Base-by-base conservation (phyloP, 2,797 vertebrate genomes). In the Alca torda region DNA sequence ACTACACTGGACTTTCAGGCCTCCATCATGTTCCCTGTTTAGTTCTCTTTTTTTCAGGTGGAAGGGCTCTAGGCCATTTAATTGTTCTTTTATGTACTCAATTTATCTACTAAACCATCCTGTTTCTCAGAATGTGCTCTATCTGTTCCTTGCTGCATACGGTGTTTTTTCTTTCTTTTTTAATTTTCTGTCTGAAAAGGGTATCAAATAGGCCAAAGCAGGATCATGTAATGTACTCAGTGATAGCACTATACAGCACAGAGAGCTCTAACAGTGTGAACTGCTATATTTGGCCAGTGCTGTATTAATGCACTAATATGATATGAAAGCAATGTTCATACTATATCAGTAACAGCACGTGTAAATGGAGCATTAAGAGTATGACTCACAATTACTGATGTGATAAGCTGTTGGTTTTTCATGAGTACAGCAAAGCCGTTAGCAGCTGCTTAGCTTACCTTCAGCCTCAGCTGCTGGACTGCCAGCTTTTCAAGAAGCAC, bases 391-490 rank as follows among this genome's bases (percentile, higher is more conserved):
- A 35, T 56, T 65, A 65, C 31, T 77, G 51, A 64, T 88, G 73
- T 45, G 56, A 80, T 87, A 92, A 87, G 26, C 48, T 77, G 50
- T 54, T 86, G 85, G 73, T 75, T 96, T 93, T 91, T 87, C 45
- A 85, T 57, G 48, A 81, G 33, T 78, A 70, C 59, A 92, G 67
- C 48, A 95, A 94, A 91, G 26, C 37, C 77, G 11, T 86, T 84
- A 65, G 73, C 82, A 88, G 63, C 87, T 96, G 69, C 53, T 88
- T 53, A 45, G 63, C 14, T 89, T 93, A 56, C 30, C 73, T 81
- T 84, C 80, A 84, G 60, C 48, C 63, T 72, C 91, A 94, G 72
- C 60, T 76, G 51, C 81, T 54, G 51, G 59, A 56, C 13, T 31
- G 11, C 3, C 39, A 45, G 46, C 73, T 64, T 87, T 94, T 69